These are phyloP conservation scores for Salminus brasiliensis DNA, from an alignment of 2,113 vertebrate genomes.

Conservation along the genomic window DNA sequence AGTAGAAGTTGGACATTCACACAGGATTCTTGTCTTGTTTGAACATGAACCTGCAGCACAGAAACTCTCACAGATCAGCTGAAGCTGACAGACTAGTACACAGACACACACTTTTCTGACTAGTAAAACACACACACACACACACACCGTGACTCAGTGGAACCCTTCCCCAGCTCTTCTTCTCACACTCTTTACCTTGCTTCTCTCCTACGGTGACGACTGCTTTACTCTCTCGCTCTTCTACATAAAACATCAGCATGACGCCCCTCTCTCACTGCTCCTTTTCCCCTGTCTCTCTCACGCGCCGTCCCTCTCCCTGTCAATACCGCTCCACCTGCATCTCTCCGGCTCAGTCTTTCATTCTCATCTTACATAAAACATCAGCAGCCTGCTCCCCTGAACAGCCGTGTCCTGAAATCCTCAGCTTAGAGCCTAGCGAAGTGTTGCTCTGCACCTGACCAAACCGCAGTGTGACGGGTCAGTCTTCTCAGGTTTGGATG, in stretches of 20 bases:
- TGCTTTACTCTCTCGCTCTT: conserved; percentile 9
- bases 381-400: neutral
- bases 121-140: conserved; percentile 7
- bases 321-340: neutral
- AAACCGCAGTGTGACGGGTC: neutral
- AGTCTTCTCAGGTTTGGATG: neutral
- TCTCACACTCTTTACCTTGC: conserved; percentile 7
- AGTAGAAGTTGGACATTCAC: conserved; percentile 8
- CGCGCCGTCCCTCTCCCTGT: neutral
- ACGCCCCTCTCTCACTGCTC: neutral
- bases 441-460: neutral
- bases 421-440: neutral
- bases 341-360: neutral
- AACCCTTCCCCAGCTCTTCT: conserved; percentile 18
- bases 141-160: conserved; percentile 8
- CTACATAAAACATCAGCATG: conserved; percentile 6
- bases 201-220: neutral
- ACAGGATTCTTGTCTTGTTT: conserved; percentile 43
- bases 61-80: conserved; percentile 35
- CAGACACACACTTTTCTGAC: neutral
- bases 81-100: conserved; percentile 3
- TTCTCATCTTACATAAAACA: neutral
- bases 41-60: conserved; percentile 35
- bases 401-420: neutral
- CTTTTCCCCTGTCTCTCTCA: too few species aligned